Evolutionary conservation across 2,113 vertebrate genomes (phyloP), one percentile per base, ranked within the genome.

Genomic region (Gallinago paraguaiae): DNA sequence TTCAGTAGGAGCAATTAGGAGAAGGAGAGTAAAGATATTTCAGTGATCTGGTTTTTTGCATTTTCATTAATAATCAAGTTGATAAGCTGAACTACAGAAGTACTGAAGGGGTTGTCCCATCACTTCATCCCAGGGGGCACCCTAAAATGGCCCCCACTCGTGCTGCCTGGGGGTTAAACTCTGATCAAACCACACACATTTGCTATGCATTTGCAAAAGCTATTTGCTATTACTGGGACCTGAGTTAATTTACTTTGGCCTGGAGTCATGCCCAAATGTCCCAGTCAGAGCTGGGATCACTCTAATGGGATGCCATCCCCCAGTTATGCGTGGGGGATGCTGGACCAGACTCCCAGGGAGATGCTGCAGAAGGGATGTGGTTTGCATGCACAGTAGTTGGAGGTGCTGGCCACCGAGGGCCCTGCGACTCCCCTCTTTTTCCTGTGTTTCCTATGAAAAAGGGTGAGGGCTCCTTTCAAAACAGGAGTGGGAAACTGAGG

Each of bases 1-100:
- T 92, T 96, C 68, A 50, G 10, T 16, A 87, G 46, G 81, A 93
- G 86, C 83, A 94, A 85, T 91, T 95, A 91, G 37, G 53, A 78
- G 61, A 76, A 83, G 45, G 54, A 53, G 31, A 78, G 57, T 84
- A 43, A 78, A 71, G 61, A 59, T 68, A 61, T 79, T 90, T 81
- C 82, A 54, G 48, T 43, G 57, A 71, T 79, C 43, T 19, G 30
- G 4, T 46, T 7, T 82, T 64, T 63, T 70, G 17, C 39, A 25
- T 67, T 90, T 78, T 79, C 83, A 19, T 88, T 88, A 69, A 31
- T 30, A 53, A 78, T 78, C 48, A 84, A 81, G 72, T 39, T 64
- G 77, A 12, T 68, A 65, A 75, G 33, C 77, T 72, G 78, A 81
- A 59, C 5, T 9, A 56, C 51, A 74, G 3, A 68, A 48, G 67